These are phyloP conservation scores for Vimba vimba DNA, from an alignment of 2,113 vertebrate genomes.

Conservation along the genomic window DNA sequence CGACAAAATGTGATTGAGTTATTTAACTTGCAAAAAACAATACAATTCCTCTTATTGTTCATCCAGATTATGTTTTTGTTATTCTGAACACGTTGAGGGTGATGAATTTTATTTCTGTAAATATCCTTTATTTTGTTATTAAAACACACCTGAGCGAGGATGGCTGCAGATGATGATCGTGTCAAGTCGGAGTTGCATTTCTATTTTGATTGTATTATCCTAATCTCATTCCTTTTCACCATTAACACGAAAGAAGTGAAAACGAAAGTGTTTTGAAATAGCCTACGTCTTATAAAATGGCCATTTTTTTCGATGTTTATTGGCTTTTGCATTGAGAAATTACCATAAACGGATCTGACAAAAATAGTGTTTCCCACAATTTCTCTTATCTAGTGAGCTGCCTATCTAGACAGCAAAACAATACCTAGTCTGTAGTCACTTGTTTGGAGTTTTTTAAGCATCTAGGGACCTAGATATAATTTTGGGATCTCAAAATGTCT, in stretches of 20 bases:
- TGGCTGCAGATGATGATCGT: neutral
- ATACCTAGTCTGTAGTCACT: no score
- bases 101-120: neutral
- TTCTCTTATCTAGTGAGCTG: neutral
- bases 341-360: neutral
- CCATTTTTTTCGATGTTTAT: neutral
- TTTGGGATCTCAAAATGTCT: neutral
- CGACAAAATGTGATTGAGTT: neutral
- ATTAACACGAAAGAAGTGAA: neutral
- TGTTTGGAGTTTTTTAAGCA: no score
- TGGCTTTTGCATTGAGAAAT: neutral
- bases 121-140: no score
- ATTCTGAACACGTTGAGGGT: neutral
- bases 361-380: neutral
- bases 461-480: neutral
- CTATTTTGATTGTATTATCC: neutral
- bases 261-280: conserved; percentile 19
- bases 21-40: neutral
- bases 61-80: neutral
- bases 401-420: neutral
- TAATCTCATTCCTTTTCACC: neutral
- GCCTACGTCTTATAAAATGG: neutral
- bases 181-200: neutral
- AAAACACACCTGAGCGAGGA: neutral
- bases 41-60: neutral